Evolutionary conservation across 1,140 invertebrate species (phyloP).

Genomic region (Pseudobourletiella spinata): DNA sequence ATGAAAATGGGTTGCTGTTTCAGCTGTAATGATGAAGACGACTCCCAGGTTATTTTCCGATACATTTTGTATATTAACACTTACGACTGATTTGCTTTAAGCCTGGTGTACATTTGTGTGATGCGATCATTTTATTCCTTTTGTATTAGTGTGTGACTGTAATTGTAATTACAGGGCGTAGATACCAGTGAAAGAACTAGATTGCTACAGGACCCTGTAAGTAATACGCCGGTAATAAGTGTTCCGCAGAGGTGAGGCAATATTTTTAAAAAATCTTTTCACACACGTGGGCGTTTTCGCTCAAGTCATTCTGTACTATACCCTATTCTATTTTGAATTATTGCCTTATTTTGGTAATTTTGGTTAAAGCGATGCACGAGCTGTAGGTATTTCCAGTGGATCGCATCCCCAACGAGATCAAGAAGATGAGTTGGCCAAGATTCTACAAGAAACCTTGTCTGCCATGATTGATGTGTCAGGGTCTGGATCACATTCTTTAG

Average conservation of each 20-base stretch:
- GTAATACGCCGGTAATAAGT: conserved; percentile 19
- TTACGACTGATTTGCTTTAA: no score
- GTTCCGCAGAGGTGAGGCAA: conserved; percentile 15
- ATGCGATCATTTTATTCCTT: neutral
- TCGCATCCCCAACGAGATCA: conserved; percentile 20
- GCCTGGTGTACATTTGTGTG: no score
- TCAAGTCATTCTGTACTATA: no score
- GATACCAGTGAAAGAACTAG: conserved; percentile 17
- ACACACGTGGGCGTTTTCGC: no score
- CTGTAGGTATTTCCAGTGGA: conserved; percentile 7
- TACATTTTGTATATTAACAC: no score
- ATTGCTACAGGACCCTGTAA: conserved; percentile 25
- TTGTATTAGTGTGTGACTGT: neutral
- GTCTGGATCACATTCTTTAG: conserved; percentile 32
- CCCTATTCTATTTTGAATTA: no score
- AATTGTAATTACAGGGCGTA: conserved; percentile 11
- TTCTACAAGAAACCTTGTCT: conserved; percentile 35
- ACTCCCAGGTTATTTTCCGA: conserved; percentile 27
- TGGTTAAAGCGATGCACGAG: conserved; percentile 19
- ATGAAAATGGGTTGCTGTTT: conserved; percentile 37
- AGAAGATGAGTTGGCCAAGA: conserved; percentile 35
- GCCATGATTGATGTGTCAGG: conserved; percentile 36
- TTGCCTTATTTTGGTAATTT: conserved; percentile 9
- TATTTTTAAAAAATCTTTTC: no score
- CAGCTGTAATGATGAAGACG: conserved; percentile 35